These are phyloP conservation scores for Ormyrus rosae DNA, from an alignment of 2,888 invertebrate species.

Conservation along the genomic window DNA sequence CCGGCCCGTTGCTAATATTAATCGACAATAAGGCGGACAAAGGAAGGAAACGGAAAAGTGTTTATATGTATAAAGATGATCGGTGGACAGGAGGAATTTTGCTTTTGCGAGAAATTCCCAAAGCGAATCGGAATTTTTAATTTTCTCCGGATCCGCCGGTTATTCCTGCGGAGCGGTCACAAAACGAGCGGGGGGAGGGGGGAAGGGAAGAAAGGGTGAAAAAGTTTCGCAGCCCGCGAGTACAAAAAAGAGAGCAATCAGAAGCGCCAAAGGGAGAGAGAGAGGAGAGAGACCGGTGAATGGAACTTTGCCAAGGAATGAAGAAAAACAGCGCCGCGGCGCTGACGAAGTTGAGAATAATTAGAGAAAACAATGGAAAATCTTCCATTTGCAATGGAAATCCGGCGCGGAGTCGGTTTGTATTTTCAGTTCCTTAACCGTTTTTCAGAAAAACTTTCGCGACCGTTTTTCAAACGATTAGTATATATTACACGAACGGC, in stretches of 20 bases:
- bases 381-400: slow-evolving; percentile 39
- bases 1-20: neutral
- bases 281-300: neutral
- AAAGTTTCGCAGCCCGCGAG: neutral
- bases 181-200: neutral
- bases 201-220: neutral
- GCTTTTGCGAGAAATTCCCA: slow-evolving; percentile 59
- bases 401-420: neutral
- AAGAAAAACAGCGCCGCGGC: slow-evolving; percentile 27
- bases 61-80: slow-evolving; percentile 34
- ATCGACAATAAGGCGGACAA: slow-evolving; percentile 6
- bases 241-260: slow-evolving; percentile 20
- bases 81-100: neutral
- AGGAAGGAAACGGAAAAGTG: neutral
- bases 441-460: too few species aligned
- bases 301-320: slow-evolving; percentile 34
- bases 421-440: too few species aligned
- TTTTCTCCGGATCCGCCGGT: slow-evolving; percentile 27
- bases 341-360: slow-evolving; percentile 37
- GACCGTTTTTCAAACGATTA: too few species aligned
- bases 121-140: slow-evolving; percentile 62
- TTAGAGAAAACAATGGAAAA: slow-evolving; percentile 35
- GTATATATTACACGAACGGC: too few species aligned
- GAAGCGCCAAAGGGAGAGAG: neutral
- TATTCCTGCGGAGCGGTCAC: slow-evolving; percentile 37